phyloP scores from a whole-genome alignment of 2,113 vertebrate species.

The Poicephalus meyeri region DNA sequence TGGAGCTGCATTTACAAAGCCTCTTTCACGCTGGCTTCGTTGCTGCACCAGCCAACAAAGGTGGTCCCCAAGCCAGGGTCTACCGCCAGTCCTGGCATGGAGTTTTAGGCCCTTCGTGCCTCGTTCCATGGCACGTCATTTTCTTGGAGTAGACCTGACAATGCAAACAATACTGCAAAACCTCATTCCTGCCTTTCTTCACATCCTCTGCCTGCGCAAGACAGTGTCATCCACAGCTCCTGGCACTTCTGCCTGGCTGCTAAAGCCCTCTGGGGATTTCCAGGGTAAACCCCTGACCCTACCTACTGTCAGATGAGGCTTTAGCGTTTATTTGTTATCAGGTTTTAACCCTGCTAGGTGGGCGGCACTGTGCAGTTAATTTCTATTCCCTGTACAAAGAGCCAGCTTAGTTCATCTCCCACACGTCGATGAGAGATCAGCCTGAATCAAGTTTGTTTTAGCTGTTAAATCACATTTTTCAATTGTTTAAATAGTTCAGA shows the following conservation, averaged over 20 bases:
- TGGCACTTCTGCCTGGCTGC: not conserved
- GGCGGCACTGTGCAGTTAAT: not conserved
- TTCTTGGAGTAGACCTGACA: not conserved
- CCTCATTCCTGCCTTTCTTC: not conserved
- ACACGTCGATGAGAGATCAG: not conserved
- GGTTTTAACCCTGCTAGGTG: not conserved
- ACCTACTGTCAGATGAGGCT: not conserved
- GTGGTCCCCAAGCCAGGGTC: no score
- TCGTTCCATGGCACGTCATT: not conserved
- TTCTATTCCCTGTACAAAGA: not conserved
- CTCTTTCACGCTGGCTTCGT: not conserved
- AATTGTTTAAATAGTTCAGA: constrained; percentile 63
- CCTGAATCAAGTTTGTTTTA: constrained; percentile 60
- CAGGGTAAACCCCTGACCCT: not conserved
- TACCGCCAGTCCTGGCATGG: no score
- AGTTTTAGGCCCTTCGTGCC: not conserved
- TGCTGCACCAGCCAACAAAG: not conserved
- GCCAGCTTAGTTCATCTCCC: not conserved
- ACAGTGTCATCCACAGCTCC: not conserved
- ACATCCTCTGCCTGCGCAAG: not conserved
- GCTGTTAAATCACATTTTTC: constrained; percentile 63
- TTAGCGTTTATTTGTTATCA: not conserved
- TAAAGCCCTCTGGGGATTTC: not conserved
- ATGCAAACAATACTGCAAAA: not conserved
- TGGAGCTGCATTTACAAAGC: not conserved